phyloP scores from a whole-genome alignment of 2,113 vertebrate species.

The Myanophis thanlyinensis region DNA sequence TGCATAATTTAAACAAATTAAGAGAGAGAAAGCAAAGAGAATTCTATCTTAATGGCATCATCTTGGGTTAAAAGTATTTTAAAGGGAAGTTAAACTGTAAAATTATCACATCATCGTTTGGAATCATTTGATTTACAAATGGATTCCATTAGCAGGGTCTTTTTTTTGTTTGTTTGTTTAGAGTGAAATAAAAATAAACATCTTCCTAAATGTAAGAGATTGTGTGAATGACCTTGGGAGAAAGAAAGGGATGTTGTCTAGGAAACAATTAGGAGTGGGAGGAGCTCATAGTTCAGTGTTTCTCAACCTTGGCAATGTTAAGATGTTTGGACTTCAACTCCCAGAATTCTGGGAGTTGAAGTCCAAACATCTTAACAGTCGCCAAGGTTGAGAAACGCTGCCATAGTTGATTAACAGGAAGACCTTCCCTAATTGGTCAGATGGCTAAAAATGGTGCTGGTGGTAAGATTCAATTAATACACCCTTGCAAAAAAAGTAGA shows the following conservation, averaged over 20 bases:
- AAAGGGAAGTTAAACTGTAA: not conserved
- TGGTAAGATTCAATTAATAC: not conserved
- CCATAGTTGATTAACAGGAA: too few species aligned
- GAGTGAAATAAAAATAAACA: not conserved
- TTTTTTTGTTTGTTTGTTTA: constrained; percentile 1
- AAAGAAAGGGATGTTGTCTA: not conserved
- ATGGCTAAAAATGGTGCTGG: not conserved
- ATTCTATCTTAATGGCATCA: not conserved
- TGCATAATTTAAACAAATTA: constrained; percentile 1
- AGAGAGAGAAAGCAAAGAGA: not conserved
- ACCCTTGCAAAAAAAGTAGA: not conserved
- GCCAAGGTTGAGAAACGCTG: too few species aligned
- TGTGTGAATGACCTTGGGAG: not conserved
- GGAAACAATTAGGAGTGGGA: not conserved
- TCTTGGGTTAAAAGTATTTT: not conserved
- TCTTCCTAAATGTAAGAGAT: not conserved
- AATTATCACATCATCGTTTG: constrained; percentile 4
- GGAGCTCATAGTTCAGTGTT: too few species aligned
- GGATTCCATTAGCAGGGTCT: not conserved
- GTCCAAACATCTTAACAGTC: too few species aligned
- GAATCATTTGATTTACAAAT: constrained; percentile 1
- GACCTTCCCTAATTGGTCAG: not conserved
- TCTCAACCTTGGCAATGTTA: too few species aligned
- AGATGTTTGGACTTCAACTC: too few species aligned
- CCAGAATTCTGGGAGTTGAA: too few species aligned